Conservation (phyloP, 1,140 invertebrate genomes). For the Ptiloglossa arizonensis region DNA sequence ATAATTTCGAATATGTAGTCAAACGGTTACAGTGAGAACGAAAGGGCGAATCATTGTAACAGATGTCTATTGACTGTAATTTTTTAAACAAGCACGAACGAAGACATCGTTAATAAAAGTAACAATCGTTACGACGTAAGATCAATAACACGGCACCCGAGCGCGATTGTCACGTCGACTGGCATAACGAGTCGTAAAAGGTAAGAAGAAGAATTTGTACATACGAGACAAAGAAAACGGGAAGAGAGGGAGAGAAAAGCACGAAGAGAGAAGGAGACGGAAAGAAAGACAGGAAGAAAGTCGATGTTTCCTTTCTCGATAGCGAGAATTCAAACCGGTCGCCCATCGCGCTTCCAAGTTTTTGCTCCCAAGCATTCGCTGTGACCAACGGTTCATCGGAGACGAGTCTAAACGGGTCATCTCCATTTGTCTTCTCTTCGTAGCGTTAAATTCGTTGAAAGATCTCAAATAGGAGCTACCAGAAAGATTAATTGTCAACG, state of each 20-base stretch:
- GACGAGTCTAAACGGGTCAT: constrained; percentile 59
- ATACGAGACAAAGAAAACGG: not conserved
- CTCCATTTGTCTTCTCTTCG: constrained; percentile 42
- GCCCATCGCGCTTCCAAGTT: constrained; percentile 62
- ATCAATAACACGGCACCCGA: not conserved
- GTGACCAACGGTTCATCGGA: constrained; percentile 52
- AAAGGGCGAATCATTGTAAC: no score
- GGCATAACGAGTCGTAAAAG: not conserved
- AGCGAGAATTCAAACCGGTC: constrained; percentile 69
- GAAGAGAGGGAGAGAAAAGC: not conserved
- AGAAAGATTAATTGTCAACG: not conserved
- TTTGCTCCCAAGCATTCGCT: constrained; percentile 51
- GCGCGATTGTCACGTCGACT: not conserved
- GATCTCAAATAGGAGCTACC: not conserved
- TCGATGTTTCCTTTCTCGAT: constrained; percentile 63
- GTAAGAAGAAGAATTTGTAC: constrained; percentile 20
- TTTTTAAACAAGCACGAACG: not conserved
- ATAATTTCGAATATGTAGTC: no score
- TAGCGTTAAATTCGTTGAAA: constrained; percentile 29
- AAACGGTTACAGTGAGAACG: no score
- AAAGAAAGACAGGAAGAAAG: constrained; percentile 59
- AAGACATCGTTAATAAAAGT: not conserved
- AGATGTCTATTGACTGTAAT: no score
- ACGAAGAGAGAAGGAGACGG: not conserved
- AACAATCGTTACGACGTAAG: not conserved